Conservation (phyloP, 2,113 vertebrate genomes). For the Mus musculus region GRCm39 chr2:172064501-172065000, state of each 20-base stretch:
- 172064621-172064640: neutral
- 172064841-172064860: too few species aligned
- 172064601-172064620: neutral
- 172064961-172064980: too few species aligned
- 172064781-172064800: accelerated
- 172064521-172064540: neutral
- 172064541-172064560: neutral
- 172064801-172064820: neutral
- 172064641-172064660: neutral
- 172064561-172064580: neutral
- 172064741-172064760: neutral
- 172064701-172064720: neutral
- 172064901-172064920: too few species aligned
- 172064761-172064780: neutral
- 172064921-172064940: neutral
- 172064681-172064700: neutral
- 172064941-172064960: neutral
- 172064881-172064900: neutral
- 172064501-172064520: neutral
- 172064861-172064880: neutral
- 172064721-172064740: neutral
- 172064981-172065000: neutral
- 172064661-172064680: too few species aligned
- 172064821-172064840: accelerated
- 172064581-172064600: neutral